Evolutionary conservation across 2,888 invertebrate genomes (phyloP), one percentile per base, ranked within the genome.

Genomic region (Bursaphelenchus okinawaensis): DNA sequence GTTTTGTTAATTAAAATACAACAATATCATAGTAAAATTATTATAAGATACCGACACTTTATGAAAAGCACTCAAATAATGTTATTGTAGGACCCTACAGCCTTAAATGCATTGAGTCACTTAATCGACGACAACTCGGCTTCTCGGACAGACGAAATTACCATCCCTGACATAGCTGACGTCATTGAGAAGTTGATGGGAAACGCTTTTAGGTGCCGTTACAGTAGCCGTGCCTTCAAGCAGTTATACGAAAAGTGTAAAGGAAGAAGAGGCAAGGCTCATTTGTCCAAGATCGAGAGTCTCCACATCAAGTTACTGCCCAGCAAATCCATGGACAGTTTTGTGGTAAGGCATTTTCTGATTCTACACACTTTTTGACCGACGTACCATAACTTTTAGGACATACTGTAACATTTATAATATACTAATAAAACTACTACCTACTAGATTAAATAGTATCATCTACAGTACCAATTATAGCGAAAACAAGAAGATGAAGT

Each of bases 121-220:
- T 12, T 87, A 91, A 58, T 92, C 91, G 54, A 93, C 83, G 93
- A 94, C 84, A 94, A 93, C 93, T 92, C 92, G 16, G 87, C 89
- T 78, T 28, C 50, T 8, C 24, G 19, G 31, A 58, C 58, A 63
- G 31, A n/a, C 20, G 28, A 40, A 9, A 29, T 29, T 40, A 77
- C 78, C 16, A 68, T 81, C 20, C 78, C 78, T 9, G 71, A 76
- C 54, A 92, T 98, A 75, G 98, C 96, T 16, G 87, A 92, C 77
- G 93, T 95, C 63, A 91, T 98, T 77, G 94, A 96, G 84, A 93
- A 93, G 86, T 87, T 98, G 66, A 96, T 98, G 92, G 96, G 96
- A 59, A 93, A 94, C 67, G 95, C 94, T 62, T 98, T 93, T 84
- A 89, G 93, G 79, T 91, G 92, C 66, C 90, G 90, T 83, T 98